Percentiles rank a stretch among this genome's conserved stretches.
Evolutionary conservation across 2,888 invertebrate species (phyloP).

Genomic region (Hydraecia micacea): DNA sequence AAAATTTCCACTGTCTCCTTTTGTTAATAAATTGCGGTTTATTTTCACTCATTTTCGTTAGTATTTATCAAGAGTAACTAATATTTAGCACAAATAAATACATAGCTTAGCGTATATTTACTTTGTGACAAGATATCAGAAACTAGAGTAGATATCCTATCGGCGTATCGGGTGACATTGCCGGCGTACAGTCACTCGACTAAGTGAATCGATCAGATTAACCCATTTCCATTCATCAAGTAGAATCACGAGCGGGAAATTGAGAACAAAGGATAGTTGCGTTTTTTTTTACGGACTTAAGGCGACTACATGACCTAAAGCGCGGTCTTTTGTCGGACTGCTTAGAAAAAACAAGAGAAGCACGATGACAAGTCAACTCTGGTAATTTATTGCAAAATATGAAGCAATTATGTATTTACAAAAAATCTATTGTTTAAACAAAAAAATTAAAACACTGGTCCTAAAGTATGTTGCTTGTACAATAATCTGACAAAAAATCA

Average conservation of each 20-base stretch:
- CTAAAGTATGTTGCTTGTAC: too few species aligned
- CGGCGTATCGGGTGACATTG: slow-evolving; percentile 32
- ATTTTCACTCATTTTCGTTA: background rate
- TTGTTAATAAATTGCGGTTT: background rate
- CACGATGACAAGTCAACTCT: too few species aligned
- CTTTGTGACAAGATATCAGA: slow-evolving; percentile 33
- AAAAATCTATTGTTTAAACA: too few species aligned
- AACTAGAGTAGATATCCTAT: slow-evolving; percentile 29
- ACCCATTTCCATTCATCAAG: slow-evolving; percentile 62
- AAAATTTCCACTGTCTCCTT: background rate
- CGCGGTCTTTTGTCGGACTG: too few species aligned
- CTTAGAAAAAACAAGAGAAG: too few species aligned
- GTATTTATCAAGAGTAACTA: slow-evolving; percentile 14
- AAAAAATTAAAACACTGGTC: too few species aligned
- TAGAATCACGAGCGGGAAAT: slow-evolving; percentile 56
- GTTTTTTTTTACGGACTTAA: background rate
- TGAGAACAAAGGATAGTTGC: slow-evolving; percentile 28
- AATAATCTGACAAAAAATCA: too few species aligned
- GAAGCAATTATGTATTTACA: too few species aligned
- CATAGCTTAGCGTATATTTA: slow-evolving; percentile 19
- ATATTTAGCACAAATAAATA: slow-evolving; percentile 20
- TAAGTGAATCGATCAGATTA: slow-evolving; percentile 60
- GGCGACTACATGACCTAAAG: too few species aligned
- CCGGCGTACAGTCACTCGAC: slow-evolving; percentile 23
- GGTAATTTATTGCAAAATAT: too few species aligned